phyloP scores from a whole-genome alignment of 2,888 invertebrate species.

The Laspeyria flexula region DNA sequence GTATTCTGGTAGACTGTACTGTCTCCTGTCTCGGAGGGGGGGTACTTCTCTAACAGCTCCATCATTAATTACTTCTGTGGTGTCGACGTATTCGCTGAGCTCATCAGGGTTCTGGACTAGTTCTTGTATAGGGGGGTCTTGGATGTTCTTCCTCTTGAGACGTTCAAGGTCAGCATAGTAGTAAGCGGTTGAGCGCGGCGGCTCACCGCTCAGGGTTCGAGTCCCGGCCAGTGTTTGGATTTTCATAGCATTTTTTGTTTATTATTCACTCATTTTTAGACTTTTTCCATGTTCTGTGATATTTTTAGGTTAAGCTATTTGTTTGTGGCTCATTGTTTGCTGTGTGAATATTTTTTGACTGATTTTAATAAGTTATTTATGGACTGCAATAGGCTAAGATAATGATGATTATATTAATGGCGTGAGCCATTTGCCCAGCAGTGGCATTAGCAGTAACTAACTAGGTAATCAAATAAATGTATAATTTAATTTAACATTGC shows the following conservation, averaged over 20 bases:
- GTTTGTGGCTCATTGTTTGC: constrained; percentile 2
- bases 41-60: constrained; percentile 69
- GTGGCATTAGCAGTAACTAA: too few relatives aligned
- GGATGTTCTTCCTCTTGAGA: constrained; percentile 72
- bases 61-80: constrained; percentile 71
- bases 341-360: too few relatives aligned
- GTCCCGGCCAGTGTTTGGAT: constrained; percentile 62
- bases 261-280: neutral
- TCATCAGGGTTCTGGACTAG: constrained; percentile 71
- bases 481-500: too few relatives aligned
- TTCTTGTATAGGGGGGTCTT: constrained; percentile 23
- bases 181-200: constrained; percentile 86
- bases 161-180: constrained; percentile 87
- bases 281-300: constrained; percentile 2
- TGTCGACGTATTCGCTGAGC: constrained; percentile 74
- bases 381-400: too few relatives aligned
- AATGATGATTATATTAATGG: too few relatives aligned
- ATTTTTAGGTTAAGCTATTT: neutral
- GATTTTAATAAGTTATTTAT: too few relatives aligned
- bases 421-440: too few relatives aligned
- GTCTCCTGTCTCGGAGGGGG: constrained; percentile 66
- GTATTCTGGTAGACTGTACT: constrained; percentile 68
- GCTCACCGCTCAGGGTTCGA: constrained; percentile 79
- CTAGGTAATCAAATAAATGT: too few relatives aligned
- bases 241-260: constrained; percentile 38